Evolutionary conservation across 2,113 vertebrate genomes (phyloP), one percentile per base, ranked within the genome.

Genomic region (Spea multiplicata): DNA sequence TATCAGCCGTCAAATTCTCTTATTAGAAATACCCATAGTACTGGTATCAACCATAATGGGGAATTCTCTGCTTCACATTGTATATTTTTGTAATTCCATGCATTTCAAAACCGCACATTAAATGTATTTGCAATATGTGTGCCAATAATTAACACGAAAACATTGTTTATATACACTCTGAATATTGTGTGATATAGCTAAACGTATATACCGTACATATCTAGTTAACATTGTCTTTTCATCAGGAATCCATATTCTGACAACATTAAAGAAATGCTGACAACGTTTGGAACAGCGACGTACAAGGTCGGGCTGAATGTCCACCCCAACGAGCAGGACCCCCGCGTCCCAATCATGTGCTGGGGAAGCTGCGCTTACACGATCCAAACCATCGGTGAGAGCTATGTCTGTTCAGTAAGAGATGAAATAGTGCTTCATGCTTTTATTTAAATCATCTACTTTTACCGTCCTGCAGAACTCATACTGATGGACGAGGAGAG

Each of bases 231-330:
- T 30, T 30, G 30, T 30, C 59, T 16, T 65, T 65, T 65, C 30
- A 16, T 74, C 81, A 99, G 97, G 88, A 96, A 90, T 82, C 92
- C 90, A 0, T 98, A 96, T 83, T 99, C 96, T 52, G 94, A 92
- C 81, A 95, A 93, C 85, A 88, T 98, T 83, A 96, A 89, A 75
- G 96, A 96, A 87, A 99, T 99, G 97, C 83, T 99, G 74, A 97
- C 92, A 59, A 97, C 96, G 45, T 99, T 99, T 86, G 95, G 94
- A 81, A 95, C 95, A 0, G 93, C 96, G 12, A 93, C 92, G 3
- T 99, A 97, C 50, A 98, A 98, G 88, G 95, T 98, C 53, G 96
- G 95, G n/a, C 92, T 99, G 50, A 97, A 97, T 81, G 90, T 95
- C 72, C 93, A 98, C 85, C 96, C 96, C 55, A 98, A 99, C 53